Evolutionary conservation across 2,113 vertebrate genomes (phyloP).

Genomic region (Pungitius pungitius): DNA sequence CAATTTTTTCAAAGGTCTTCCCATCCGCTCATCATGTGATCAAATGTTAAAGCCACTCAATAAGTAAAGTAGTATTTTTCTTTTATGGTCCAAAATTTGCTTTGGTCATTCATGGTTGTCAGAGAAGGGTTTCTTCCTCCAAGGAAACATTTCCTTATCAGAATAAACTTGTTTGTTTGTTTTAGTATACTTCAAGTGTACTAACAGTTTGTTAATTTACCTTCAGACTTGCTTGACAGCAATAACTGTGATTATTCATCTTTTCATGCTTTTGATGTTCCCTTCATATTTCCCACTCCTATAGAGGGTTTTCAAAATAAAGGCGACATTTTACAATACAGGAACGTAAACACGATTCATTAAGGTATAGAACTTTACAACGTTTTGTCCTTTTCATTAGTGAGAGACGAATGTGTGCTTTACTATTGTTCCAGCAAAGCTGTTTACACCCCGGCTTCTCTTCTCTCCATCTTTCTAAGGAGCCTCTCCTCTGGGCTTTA

Average conservation of each 20-base stretch:
- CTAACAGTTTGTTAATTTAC: background rate
- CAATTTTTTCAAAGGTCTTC: background rate
- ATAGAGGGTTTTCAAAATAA: background rate
- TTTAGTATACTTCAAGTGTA: too few relatives aligned
- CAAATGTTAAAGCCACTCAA: background rate
- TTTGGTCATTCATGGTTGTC: background rate
- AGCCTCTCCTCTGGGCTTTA: constrained; percentile 20
- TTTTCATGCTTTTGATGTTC: background rate
- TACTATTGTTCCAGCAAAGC: background rate
- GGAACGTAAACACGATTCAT: background rate
- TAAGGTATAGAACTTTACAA: background rate
- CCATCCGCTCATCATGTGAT: background rate
- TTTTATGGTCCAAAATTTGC: background rate
- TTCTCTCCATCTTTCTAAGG: background rate
- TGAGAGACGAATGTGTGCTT: constrained; percentile 17
- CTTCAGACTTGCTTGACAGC: background rate
- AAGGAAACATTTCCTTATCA: background rate
- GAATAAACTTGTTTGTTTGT: too few relatives aligned
- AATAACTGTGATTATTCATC: background rate
- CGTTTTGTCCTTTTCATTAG: constrained; percentile 3
- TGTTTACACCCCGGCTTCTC: background rate
- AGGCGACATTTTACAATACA: background rate
- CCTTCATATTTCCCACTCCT: background rate
- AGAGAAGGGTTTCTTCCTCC: background rate
- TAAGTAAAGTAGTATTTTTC: background rate